Evolutionary conservation across 2,888 invertebrate species (phyloP), one percentile per base, ranked within the genome.

Genomic region (Chaetogeoica ovagalla): DNA sequence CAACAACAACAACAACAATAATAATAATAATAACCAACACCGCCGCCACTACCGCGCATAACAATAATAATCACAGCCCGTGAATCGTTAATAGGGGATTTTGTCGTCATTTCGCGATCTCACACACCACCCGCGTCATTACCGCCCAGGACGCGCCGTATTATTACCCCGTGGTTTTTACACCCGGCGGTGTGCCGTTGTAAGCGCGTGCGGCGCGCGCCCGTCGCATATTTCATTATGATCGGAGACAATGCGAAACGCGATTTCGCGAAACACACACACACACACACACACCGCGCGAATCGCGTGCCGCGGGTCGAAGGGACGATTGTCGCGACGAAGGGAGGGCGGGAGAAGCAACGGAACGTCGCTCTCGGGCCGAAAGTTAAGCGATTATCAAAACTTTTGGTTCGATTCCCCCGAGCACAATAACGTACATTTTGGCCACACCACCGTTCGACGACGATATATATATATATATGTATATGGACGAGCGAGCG

Each of bases 311-410:
- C 30, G n/a, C 30, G 62, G 9, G 17, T 1, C 8, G 17, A 23
- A 15, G 30, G 4, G 19, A 23, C 43, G 39, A 48, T 19, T 72
- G 62, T 17, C 6, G 17, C 30, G 30, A 30, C 30, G 4, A 30
- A 30, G 30, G 30, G 30, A 30, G 30, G 30, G 30, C 30, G 30
- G 30, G 2, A 30, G n/a, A n/a, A n/a, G n/a, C n/a, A 48, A 62
- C 43, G 43, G 30, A 52, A 55, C 19, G 21, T 19, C 70, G 52
- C 55, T 23, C 39, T 17, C 1, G 62, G 70, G 9, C 30, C 30
- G 30, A 77, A 70, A 62, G 52, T 62, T 62, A 62, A 63, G 21
- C 62, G 55, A 62, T 77, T 69, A 70, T 77, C 39, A 70, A 62
- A 39, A 77, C 63, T 74, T 74, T 65, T 8, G 39, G 65, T 39